Evolutionary conservation across 2,888 invertebrate genomes (phyloP).

Genomic region (Bellardia pandia): DNA sequence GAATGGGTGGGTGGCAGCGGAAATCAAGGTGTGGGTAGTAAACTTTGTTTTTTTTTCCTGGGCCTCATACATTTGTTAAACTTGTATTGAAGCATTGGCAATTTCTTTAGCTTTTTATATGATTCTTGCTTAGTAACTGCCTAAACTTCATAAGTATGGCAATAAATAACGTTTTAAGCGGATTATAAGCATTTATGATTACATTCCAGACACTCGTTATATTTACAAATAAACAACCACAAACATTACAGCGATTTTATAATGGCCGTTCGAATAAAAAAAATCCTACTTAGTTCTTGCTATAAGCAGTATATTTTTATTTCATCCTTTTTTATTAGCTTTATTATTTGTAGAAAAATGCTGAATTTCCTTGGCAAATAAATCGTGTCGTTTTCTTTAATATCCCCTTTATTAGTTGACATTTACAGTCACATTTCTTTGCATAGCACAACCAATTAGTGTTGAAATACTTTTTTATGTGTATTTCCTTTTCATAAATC

Average conservation of each 20-base stretch:
- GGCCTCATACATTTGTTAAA: background rate
- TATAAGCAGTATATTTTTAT: background rate
- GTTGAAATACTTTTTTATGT: background rate
- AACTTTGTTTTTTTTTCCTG: background rate
- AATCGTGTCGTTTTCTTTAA: slow-evolving; percentile 29
- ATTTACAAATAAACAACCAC: background rate
- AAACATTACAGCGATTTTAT: background rate
- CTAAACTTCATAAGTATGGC: slow-evolving; percentile 59
- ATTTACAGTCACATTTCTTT: slow-evolving; percentile 8
- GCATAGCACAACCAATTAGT: slow-evolving; percentile 28
- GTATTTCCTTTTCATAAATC: background rate
- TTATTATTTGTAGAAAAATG: slow-evolving; percentile 17
- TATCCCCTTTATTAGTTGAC: slow-evolving; percentile 14
- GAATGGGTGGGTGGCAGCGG: slow-evolving; percentile 36
- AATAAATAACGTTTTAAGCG: slow-evolving; percentile 75
- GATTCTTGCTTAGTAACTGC: slow-evolving; percentile 34
- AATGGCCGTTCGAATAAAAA: slow-evolving; percentile 9
- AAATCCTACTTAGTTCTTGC: background rate
- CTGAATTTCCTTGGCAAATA: slow-evolving; percentile 14
- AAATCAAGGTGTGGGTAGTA: slow-evolving; percentile 15
- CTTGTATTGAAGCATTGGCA: slow-evolving; percentile 18
- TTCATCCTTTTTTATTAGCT: slow-evolving; percentile 10
- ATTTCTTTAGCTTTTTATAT: background rate
- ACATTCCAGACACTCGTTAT: slow-evolving; percentile 17
- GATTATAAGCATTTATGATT: slow-evolving; percentile 73